These are phyloP conservation scores for Zapus hudsonius DNA, from an alignment of 2,113 vertebrate species.

Conservation along the genomic window DNA sequence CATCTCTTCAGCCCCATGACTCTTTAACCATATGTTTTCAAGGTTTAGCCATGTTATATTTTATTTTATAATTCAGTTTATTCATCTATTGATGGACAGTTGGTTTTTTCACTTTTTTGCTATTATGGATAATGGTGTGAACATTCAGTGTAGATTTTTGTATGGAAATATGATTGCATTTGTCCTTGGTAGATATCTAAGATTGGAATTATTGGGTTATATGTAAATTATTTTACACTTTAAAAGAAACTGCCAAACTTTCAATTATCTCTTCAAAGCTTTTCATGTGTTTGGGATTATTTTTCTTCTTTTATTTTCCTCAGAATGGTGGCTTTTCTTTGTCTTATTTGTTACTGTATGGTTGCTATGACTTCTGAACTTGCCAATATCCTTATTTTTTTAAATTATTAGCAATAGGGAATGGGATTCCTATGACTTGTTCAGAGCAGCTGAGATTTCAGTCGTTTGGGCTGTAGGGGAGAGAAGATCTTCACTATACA, in stretches of 20 bases:
- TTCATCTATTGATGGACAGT: background rate
- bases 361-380: background rate
- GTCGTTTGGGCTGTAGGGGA: background rate
- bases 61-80: background rate
- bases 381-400: slow-evolving; percentile 33
- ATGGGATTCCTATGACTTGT: background rate
- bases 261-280: background rate
- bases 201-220: background rate
- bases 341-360: background rate
- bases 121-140: slow-evolving; percentile 2
- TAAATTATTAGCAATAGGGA: background rate
- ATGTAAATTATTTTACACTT: slow-evolving; percentile 25
- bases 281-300: background rate
- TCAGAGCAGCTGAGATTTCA: slow-evolving; percentile 30
- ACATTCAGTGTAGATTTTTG: slow-evolving; percentile 2
- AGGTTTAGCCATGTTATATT: no score
- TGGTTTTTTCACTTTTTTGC: slow-evolving; percentile 5
- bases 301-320: slow-evolving; percentile 10
- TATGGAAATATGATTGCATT: slow-evolving; percentile 4
- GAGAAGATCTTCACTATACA: background rate
- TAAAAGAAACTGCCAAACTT: slow-evolving; percentile 45
- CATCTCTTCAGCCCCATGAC: no score
- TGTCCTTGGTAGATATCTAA: slow-evolving; percentile 4
- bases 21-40: no score
- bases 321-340: background rate